Base-by-base conservation (phyloP, 2,888 invertebrate species). In the Anarsia innoxiella region DNA sequence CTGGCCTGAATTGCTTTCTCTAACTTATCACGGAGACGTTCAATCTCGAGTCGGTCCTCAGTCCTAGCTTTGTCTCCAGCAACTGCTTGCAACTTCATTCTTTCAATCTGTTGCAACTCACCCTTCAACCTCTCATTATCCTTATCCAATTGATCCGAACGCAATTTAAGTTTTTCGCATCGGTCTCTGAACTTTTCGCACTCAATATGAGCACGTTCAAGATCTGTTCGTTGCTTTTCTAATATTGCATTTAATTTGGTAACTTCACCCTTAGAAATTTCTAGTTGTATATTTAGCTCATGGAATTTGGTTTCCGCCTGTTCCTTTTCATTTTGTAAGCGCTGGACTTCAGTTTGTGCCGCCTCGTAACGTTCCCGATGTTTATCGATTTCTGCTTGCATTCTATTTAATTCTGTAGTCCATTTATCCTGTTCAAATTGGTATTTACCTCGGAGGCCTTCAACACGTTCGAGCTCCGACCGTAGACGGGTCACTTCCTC, bases 141-240 rank as follows among this genome's bases (percentile, higher is more conserved):
- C 52, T 89, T 89, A 56, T 92, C 91, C 39, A 91, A 68, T 55
- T 90, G 90, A 39, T 92, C 92, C 36, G 89, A 86, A 47, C 90
- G 89, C 38, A 88, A 68, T 56, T 91, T 91, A n/a, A 94, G 78
- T 77, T 94, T 94, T 63, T 95, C 95, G 66, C 94, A 91, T 45
- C 94, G 88, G 58, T 95, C 95, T 53, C 93, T 88, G 45, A 94
- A 89, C 80, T 95, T 95, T 66, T 95, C 95, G 54, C 93, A 91
- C 77, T 95, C 95, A 66, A 95, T 94, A 60, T 93, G 91, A 49
- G 94, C 91, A 30, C 94, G 87, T 70, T 94, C 95, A 56, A 94
- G 86, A 57, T 95, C 94, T 46, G 88, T 83, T 26, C 93, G 87
- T 66, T 93, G 92, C 62, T 93, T 93, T 53, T 95, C 95, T 67